Base-by-base conservation (phyloP, 1,140 invertebrate genomes). In the Saccostrea glomerata region DNA sequence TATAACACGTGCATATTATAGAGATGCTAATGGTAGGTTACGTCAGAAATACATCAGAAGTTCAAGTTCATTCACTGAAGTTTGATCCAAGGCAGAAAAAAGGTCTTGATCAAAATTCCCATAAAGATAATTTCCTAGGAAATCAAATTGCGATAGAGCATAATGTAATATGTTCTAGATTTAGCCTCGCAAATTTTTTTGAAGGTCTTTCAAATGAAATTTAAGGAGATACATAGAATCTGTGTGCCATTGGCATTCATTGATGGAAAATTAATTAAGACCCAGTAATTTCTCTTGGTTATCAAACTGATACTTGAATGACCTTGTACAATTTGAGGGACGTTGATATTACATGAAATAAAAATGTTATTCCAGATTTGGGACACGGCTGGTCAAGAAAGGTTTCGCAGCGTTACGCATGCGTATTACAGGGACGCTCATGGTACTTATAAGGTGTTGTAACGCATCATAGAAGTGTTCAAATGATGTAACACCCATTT, bases 321-420 rank as follows among this genome's bases (percentile, higher is more conserved):
- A 77, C 11, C 70, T 77, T 77, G 70, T 30, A 30, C 25, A 30
- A 12, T 36, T n/a, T 47, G 17, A 55, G 15, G 36, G 96, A 96
- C 82, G 97, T 98, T 23, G 98, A 98, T 93, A 97, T 97, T 63
- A 96, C 97, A 54, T 97, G 97, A 94, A 97, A 98, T 17, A 98
- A 98, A 95, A 77, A 30, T 77, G 70, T 36, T 77, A 25, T 96
- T 99, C 92, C 92, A 94, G 92, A 95, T 94, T 88, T 97, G 95
- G 95, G 95, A 95, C 91, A 96, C 95, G 23, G 95, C 95, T 23
- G 95, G 95, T 12, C 95, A 96, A 90, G 95, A 96, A 88, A 91
- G 95, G 82, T 96, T 96, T 90, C 92, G 95, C 54, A 95, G 94
- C 91, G 94, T 96, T 20, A 96, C 95, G 25, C 93, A 95, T 84